These are phyloP conservation scores for Epinotia ramella DNA, from an alignment of 2,888 invertebrate species.

Conservation along the genomic window DNA sequence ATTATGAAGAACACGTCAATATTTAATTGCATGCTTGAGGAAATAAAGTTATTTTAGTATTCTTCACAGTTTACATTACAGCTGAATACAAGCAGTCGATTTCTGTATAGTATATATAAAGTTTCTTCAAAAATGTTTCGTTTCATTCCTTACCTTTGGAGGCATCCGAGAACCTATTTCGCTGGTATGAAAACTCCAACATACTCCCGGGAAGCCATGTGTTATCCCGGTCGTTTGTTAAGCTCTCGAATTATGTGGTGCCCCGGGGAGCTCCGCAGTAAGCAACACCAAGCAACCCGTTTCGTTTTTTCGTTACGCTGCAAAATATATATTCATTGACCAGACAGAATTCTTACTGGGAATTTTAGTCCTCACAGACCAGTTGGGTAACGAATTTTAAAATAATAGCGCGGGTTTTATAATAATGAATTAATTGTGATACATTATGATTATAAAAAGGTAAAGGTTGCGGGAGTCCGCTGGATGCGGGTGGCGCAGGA, in stretches of 20 bases:
- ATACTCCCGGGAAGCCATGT: slow-evolving; percentile 65
- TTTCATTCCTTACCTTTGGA: slow-evolving; percentile 6
- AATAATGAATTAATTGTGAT: too few relatives aligned
- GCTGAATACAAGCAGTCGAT: too few relatives aligned
- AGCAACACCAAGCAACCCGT: slow-evolving; percentile 62
- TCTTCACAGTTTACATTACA: too few relatives aligned
- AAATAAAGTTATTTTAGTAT: too few relatives aligned
- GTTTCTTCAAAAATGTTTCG: neutral
- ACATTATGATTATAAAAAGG: too few relatives aligned
- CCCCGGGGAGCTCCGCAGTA: slow-evolving; percentile 66
- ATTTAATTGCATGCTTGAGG: too few relatives aligned
- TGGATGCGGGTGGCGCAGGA: too few relatives aligned
- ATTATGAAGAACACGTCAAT: too few relatives aligned
- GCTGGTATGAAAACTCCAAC: slow-evolving; percentile 57
- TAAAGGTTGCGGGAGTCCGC: too few relatives aligned
- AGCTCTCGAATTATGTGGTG: slow-evolving; percentile 71
- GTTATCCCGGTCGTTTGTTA: slow-evolving; percentile 70
- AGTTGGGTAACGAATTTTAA: too few relatives aligned
- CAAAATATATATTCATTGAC: slow-evolving; percentile 52
- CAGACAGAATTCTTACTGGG: slow-evolving; percentile 1
- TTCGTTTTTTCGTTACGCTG: slow-evolving; percentile 57
- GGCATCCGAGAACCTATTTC: slow-evolving; percentile 23
- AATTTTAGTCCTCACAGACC: neutral
- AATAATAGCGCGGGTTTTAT: too few relatives aligned
- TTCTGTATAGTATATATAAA: neutral